Base-by-base conservation (phyloP, 35 echinoderm and acorn worm genomes). In the Hemicentrotus pulcherrimus region DNA sequence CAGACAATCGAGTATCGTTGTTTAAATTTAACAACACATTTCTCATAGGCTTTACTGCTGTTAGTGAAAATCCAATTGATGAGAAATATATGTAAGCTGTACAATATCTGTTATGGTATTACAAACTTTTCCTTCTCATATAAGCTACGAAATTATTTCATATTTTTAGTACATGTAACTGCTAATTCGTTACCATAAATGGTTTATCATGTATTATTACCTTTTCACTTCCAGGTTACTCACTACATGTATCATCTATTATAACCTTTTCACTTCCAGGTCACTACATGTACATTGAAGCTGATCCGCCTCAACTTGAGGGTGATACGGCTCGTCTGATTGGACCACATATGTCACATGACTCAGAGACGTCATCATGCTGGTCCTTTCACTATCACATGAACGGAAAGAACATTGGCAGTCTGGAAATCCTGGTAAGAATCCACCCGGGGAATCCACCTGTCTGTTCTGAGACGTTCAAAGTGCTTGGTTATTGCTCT, bases 241-340 rank as follows among this genome's bases (percentile, higher is more conserved):
- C 95, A 95, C 46, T 97, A 94, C 94, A 94, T 92, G 46, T 97
- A 92, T 94, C 9, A 2, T 70, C n/a, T n/a, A n/a, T n/a, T n/a
- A n/a, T n/a, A n/a, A n/a, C n/a, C n/a, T n/a, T n/a, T n/a, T n/a
- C 19, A 22, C 28, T 78, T 22, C 4, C 86, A 96, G 95, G 97
- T 46, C 95, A 95, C 46, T 97, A 94, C 94, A 94, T 92, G 46
- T 97, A 92, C 89, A 97, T 97, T 32, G 97, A 97, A 15, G 88
- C 95, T 46, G 55, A 95, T 14, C 86, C 92, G 30, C 97, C 95
- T 13, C 86, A 88, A n/a, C 30, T 19, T 5, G 32, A 48, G 2
- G 41, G 46, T 35, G 97, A 93, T 16, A 24, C 30, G 24, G 97
- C 95, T 41, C 46, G 46, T 47, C 32, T 97, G 31, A 94, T 94